Conservation (phyloP, 1,140 invertebrate species). For the Drosophila neocordata region DNA sequence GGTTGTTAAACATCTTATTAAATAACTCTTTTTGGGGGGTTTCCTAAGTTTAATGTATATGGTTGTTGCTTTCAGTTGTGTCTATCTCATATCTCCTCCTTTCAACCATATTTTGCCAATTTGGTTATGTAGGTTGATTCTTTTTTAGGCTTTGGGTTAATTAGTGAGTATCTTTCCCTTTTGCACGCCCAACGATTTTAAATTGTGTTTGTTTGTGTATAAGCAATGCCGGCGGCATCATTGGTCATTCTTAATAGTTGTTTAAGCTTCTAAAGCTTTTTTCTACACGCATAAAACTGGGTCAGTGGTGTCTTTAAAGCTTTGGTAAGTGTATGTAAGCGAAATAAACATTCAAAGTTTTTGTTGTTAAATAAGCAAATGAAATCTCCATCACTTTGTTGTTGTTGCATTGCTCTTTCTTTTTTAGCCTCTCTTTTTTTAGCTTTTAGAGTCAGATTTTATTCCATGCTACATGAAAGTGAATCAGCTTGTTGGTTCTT, state of each 20-base stretch:
- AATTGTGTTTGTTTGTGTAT: constrained; percentile 45
- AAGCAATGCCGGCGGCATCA: constrained; percentile 62
- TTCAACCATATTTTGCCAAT: constrained; percentile 69
- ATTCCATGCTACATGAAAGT: constrained; percentile 74
- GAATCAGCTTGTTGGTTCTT: constrained; percentile 59
- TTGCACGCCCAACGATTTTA: constrained; percentile 55
- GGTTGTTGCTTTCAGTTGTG: constrained; percentile 42
- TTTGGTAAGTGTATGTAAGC: constrained; percentile 34
- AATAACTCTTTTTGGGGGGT: constrained; percentile 49
- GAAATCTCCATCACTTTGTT: constrained; percentile 58
- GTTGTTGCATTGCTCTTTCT: constrained; percentile 68
- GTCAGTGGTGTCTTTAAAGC: constrained; percentile 74
- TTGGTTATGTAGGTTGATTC: constrained; percentile 60
- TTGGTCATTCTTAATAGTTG: constrained; percentile 73
- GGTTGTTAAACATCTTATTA: constrained; percentile 24
- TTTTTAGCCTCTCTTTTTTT: constrained; percentile 43
- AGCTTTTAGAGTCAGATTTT: constrained; percentile 52
- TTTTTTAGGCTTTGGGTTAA: constrained; percentile 67
- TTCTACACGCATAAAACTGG: constrained; percentile 58
- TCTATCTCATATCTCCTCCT: constrained; percentile 12
- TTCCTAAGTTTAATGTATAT: constrained; percentile 73
- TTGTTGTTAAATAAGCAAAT: constrained; percentile 70
- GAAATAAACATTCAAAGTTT: constrained; percentile 78
- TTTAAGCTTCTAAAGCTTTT: constrained; percentile 67
- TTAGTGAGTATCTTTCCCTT: constrained; percentile 77